Conservation (phyloP, 2,113 vertebrate genomes). For the Mastomys natalensis region DNA sequence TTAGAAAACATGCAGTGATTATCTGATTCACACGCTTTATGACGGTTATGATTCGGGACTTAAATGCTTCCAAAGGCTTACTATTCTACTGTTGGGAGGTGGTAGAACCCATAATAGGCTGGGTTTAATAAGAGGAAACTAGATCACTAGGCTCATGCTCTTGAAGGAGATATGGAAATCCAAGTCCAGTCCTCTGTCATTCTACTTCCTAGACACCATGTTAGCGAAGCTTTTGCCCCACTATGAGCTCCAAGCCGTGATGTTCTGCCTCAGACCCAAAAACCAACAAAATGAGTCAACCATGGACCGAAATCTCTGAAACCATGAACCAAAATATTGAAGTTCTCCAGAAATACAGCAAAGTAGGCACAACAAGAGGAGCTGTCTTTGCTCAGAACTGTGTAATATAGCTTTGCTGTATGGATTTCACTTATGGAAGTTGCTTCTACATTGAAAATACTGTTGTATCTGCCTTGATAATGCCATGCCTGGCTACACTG, state of each 20-base stretch:
- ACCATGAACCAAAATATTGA: not conserved
- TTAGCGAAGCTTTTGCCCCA: not conserved
- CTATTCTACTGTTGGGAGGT: no score
- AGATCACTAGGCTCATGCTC: not conserved
- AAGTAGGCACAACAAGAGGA: not conserved
- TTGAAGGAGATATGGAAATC: not conserved
- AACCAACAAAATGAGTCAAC: not conserved
- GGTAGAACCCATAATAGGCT: not conserved
- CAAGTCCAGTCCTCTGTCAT: not conserved
- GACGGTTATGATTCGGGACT: not conserved
- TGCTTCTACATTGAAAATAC: not conserved
- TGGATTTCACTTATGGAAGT: not conserved
- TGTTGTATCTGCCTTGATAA: not conserved
- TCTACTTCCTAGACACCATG: not conserved
- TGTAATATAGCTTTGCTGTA: no score
- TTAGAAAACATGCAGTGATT: not conserved
- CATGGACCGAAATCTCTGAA: not conserved
- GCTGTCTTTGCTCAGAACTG: not conserved
- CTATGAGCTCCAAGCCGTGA: not conserved
- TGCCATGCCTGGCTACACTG: not conserved
- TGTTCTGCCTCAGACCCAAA: not conserved
- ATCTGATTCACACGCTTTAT: not conserved
- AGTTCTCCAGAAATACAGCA: not conserved
- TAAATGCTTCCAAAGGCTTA: not conserved
- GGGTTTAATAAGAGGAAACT: not conserved